Base-by-base conservation (phyloP, 1,140 invertebrate genomes). In the Pogonus chalceus region DNA sequence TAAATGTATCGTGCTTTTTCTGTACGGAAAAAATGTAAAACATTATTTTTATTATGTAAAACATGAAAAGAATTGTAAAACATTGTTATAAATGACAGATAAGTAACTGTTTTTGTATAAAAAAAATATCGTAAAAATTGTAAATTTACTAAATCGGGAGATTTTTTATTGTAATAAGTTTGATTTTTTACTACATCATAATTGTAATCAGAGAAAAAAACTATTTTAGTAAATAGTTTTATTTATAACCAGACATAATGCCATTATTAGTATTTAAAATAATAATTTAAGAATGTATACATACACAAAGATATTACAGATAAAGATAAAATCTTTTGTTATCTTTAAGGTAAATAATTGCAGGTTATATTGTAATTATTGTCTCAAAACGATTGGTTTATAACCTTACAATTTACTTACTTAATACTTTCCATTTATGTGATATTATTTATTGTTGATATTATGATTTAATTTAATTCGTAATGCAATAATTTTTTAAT, bases 261-360 rank as follows among this genome's bases (percentile, higher is more conserved):
- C 37, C 37, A 43, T 43, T 43, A 43, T 16, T 43, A 43, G 37
- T 43, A 43, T 43, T 43, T 43, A 43, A 43, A 43, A 43, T 43
- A 18, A 43, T 4, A 31, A 4, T 14, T 7, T 7, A 31, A 31
- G 14, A 31, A 31, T 31, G 37, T 9, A 18, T 43, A 18, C 9
- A 43, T 43, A 9, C 9, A 18, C 18, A 7, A 43, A 18, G 18
- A 7, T 31, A 31, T 14, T 31, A 14, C 14, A 31, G 14, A 31
- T 7, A 7, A 7, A 43, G 3, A 18, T 43, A 4, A 12, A 43
- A 43, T 43, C 9, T 9, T 43, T 43, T 43, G 9, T 9, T 43
- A 18, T 43, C 26, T 14, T n/a, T 31, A 31, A 14, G 26, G 4
- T 31, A 31, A 4, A 31, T 31, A 31, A 4, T 31, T 31, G 7